Evolutionary conservation across 2,797 vertebrate genomes (phyloP).

Genomic region (Falco naumanni): DNA sequence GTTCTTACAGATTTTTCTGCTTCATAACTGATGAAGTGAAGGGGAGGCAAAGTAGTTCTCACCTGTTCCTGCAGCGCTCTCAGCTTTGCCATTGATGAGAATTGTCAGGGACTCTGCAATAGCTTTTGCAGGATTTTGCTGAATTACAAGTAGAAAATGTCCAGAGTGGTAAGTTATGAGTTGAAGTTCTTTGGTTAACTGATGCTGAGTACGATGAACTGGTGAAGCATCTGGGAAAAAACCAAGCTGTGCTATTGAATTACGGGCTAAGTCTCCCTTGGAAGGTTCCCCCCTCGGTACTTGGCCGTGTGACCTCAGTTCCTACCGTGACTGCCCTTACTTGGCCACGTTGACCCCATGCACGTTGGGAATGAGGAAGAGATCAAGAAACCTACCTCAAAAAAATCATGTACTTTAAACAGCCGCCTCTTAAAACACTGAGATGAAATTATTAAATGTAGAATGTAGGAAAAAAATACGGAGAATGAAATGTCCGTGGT

Average conservation of each 20-base stretch:
- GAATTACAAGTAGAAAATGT: not conserved
- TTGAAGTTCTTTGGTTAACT: not conserved
- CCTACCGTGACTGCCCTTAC: not conserved
- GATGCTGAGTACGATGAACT: not conserved
- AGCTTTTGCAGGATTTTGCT: not conserved
- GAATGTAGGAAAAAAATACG: not conserved
- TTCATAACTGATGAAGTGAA: not conserved
- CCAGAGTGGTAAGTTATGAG: not conserved
- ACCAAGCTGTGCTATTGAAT: rapidly evolving
- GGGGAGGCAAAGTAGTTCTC: not conserved
- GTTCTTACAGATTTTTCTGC: not conserved
- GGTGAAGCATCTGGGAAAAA: not conserved
- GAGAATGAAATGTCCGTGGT: not conserved
- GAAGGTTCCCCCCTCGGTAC: not conserved
- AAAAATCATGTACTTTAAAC: not conserved
- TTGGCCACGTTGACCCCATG: not conserved
- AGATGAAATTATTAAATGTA: not conserved
- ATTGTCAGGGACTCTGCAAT: not conserved
- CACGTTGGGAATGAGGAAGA: not conserved
- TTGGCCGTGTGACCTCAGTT: not conserved
- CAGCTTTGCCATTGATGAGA: not conserved
- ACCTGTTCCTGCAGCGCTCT: not conserved
- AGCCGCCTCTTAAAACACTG: not conserved
- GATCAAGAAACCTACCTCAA: not conserved
- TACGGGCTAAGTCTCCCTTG: not conserved